Evolutionary conservation across 2,797 vertebrate genomes (phyloP), one percentile per base, ranked within the genome.

Genomic region (Eulemur coronatus): DNA sequence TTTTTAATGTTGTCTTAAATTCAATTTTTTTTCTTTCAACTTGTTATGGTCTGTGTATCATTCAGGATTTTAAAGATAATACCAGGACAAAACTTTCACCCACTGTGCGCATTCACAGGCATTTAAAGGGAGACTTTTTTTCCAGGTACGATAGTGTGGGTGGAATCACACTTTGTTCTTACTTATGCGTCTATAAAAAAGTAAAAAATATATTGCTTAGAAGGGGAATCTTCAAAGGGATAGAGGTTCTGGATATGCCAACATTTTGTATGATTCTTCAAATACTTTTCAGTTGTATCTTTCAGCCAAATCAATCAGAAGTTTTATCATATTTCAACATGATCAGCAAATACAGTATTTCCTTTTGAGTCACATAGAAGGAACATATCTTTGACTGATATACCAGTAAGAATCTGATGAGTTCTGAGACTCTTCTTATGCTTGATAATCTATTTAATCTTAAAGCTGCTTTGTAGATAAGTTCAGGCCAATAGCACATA

Each of bases 1-100:
- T 88, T 97, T 96, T 65, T 80, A 96, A 90, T 22, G 72, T 1
- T 50, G 65, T 79, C 26, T 93, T 88, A 61, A 88, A 72, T 61
- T n/a, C 6, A 0, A 3, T 0, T 73, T 52, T 1, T 59, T 65
- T 33, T 65, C 35, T 85, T 69, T 65, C 2, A 7, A 15, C 13
- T 87, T 88, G 33, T 69, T 91, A 14, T 50, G 18, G 22, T 72
- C 15, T 38, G 43, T 80, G 89, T 69, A 35, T 41, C 43, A 38
- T 20, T 41, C 48, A 67, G 4, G 3, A 92, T 92, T 96, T 24
- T 50, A 20, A 96, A 73, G 26, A 43, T 13, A 72, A 26, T 65
- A 24, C 30, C 67, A 86, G 1, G 9, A 6, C 5, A n/a, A 84
- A 41, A 26, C 8, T 48, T 43, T 82, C 17, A 69, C 52, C 10